phyloP scores from a whole-genome alignment of 2,888 invertebrate species.

The Schizotus pectinicornis region DNA sequence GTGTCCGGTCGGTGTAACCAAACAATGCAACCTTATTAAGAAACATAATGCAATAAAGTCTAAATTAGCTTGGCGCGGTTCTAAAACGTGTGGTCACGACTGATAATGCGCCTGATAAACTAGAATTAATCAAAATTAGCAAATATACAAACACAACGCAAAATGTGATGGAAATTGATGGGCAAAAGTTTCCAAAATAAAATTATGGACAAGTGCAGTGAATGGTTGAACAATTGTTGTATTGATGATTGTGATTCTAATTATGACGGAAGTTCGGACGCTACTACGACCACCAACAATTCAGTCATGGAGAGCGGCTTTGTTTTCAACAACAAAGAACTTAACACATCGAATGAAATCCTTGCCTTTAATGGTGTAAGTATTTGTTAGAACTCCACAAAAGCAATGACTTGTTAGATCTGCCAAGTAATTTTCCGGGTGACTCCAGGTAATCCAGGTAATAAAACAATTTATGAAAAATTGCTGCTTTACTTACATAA shows the following conservation, averaged over 20 bases:
- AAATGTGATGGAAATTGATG: neutral
- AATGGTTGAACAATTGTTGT: constrained; percentile 15
- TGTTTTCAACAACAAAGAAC: constrained; percentile 18
- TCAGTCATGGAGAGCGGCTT: constrained; percentile 34
- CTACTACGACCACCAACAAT: constrained; percentile 27
- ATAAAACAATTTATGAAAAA: too few relatives aligned
- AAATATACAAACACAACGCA: neutral
- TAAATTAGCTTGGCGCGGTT: too few relatives aligned
- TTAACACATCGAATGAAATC: constrained; percentile 8
- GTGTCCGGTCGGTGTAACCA: too few relatives aligned
- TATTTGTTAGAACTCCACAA: neutral
- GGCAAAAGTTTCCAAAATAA: neutral
- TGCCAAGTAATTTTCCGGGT: too few relatives aligned
- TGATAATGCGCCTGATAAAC: too few relatives aligned
- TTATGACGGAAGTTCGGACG: constrained; percentile 16
- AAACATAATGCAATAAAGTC: too few relatives aligned
- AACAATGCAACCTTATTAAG: too few relatives aligned
- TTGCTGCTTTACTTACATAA: too few relatives aligned
- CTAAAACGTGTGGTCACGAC: too few relatives aligned
- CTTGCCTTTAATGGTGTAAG: neutral
- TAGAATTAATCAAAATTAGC: neutral
- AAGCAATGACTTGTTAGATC: too few relatives aligned
- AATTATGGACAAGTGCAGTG: constrained; percentile 12
- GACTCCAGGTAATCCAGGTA: too few relatives aligned
- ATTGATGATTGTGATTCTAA: constrained; percentile 5